Evolutionary conservation across 2,888 invertebrate species (phyloP), one percentile per base, ranked within the genome.

Genomic region (Dorcus hopei): DNA sequence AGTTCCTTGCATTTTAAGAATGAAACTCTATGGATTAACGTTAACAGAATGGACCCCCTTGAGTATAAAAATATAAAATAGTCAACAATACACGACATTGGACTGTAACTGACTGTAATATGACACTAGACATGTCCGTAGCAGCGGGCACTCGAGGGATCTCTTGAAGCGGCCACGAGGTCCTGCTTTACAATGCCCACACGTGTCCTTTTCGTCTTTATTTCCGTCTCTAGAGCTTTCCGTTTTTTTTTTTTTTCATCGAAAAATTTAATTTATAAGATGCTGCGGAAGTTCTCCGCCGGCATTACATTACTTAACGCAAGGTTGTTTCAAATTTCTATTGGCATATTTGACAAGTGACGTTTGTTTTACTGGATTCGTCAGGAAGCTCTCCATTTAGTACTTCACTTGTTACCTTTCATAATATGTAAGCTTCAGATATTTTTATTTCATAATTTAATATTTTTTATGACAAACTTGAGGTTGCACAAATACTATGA

Each of bases 31-130:
- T 33, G 6, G 61, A 61, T 63, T 59, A 47, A 63, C 57, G 57
- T 33, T 64, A 62, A 64, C 54, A 56, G 56, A 54, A 54, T 39
- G 49, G 43, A 49, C 64, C 58, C 64, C 47, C 19, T 26, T 38
- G 59, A 56, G 59, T 55, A 62, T 60, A 62, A 64, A 62, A 65
- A 62, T 65, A 70, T 67, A 70, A 67, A 70, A 70, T 65, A 61
- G 66, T 63, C 59, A 61, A 65, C 65, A 62, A 62, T 65, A 67
- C 64, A 71, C 72, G 74, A 75, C 74, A 74, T 68, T 69, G 72
- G 69, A 69, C 74, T 69, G 74, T 75, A 78, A 76, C 72, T 73
- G 76, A 77, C 75, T 72, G 77, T 75, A 77, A 77, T 76, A 73
- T 72, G 77, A 78, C 77, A 77, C 78, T 71, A 68, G 70, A 76